phyloP scores from a whole-genome alignment of 1,140 invertebrate genomes.

The Trachymyrmex cornetzi region DNA sequence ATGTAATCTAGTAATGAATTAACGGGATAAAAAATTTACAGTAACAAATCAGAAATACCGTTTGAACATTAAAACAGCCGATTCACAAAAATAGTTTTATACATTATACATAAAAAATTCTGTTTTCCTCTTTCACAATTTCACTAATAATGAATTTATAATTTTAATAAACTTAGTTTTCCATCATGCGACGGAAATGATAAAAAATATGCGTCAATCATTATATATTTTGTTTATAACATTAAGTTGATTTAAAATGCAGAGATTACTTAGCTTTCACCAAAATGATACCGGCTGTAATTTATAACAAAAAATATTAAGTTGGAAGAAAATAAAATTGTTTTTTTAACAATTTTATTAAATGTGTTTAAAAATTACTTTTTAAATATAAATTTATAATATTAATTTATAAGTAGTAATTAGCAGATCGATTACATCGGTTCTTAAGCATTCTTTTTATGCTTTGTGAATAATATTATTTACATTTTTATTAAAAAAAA shows the following conservation, averaged over 20 bases:
- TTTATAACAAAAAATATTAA: neutral
- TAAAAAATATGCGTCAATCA: neutral
- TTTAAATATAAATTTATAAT: neutral
- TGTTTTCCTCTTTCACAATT: neutral
- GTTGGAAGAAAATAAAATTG: neutral
- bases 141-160: constrained; percentile 1
- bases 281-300: neutral
- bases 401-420: neutral
- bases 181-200: neutral
- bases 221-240: neutral
- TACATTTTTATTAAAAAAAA: constrained; percentile 11
- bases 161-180: constrained; percentile 30
- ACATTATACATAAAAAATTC: neutral
- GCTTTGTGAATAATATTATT: neutral
- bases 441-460: constrained; percentile 1
- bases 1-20: neutral
- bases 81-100: constrained; percentile 23
- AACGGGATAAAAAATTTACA: neutral
- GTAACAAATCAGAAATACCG: neutral
- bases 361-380: constrained; percentile 14
- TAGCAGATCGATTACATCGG: neutral
- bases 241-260: neutral
- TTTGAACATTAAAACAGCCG: neutral
- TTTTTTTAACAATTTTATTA: constrained; percentile 24
- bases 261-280: neutral